Evolutionary conservation across 1,140 invertebrate species (phyloP).

Genomic region (Stratiolaelaps scimitus): DNA sequence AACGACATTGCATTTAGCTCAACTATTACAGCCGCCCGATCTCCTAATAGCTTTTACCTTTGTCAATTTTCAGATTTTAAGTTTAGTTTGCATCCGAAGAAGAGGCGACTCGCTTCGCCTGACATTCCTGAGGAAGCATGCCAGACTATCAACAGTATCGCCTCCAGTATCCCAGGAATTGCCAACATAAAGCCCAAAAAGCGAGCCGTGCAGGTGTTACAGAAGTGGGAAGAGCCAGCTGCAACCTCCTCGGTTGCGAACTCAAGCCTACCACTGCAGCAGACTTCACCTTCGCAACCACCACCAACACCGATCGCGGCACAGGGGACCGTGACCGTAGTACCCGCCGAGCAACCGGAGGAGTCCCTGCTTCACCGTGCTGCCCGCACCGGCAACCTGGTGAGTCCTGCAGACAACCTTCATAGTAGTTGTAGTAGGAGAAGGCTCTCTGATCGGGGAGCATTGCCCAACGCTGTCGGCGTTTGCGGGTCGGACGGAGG

Average conservation of each 20-base stretch:
- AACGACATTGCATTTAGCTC: too few species aligned
- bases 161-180: neutral
- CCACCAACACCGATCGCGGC: neutral
- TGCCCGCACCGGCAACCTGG: constrained; percentile 19
- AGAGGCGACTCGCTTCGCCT: neutral
- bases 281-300: neutral
- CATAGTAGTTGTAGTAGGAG: too few species aligned
- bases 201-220: constrained; percentile 7
- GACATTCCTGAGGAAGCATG: constrained; percentile 11
- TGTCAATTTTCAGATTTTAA: neutral
- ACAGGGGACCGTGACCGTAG: neutral
- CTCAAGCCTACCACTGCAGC: neutral
- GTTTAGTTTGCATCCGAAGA: constrained; percentile 22
- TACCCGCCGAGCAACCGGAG: neutral
- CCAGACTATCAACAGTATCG: neutral
- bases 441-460: too few species aligned
- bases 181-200: constrained; percentile 13
- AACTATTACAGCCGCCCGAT: too few species aligned
- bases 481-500: too few species aligned
- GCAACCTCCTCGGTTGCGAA: constrained; percentile 4
- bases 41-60: too few species aligned
- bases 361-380: constrained; percentile 18
- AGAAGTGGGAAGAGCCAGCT: constrained; percentile 16
- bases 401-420: neutral
- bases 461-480: too few species aligned